Evolutionary conservation across 2,888 invertebrate species (phyloP).

Genomic region (Mimas tiliae): DNA sequence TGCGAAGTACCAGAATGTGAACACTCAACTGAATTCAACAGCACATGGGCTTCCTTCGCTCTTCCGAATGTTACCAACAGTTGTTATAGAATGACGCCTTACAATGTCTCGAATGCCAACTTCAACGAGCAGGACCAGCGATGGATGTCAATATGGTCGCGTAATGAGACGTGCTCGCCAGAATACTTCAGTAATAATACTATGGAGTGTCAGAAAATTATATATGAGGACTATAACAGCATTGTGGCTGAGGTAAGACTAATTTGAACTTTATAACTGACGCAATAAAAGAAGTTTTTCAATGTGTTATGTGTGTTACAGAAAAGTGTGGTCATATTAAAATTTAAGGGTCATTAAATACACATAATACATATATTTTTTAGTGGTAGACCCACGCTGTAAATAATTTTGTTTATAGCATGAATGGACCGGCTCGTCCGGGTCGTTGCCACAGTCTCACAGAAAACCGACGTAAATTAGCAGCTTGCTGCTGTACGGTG

Average conservation of each 20-base stretch:
- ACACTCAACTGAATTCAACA: conserved; percentile 51
- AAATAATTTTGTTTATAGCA: too few species aligned
- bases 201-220: conserved; percentile 78
- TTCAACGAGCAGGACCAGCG: conserved; percentile 32
- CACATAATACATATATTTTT: too few species aligned
- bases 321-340: too few species aligned
- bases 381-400: too few species aligned
- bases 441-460: too few species aligned
- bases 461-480: too few species aligned
- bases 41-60: conserved; percentile 79
- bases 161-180: conserved; percentile 58
- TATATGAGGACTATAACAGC: conserved; percentile 86
- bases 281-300: too few species aligned
- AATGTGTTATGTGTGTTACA: too few species aligned
- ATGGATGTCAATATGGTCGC: conserved; percentile 28
- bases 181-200: conserved; percentile 62
- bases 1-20: conserved; percentile 73
- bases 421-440: too few species aligned
- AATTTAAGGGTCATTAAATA: too few species aligned
- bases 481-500: too few species aligned
- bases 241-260: conserved; percentile 87
- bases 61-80: conserved; percentile 61
- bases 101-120: conserved; percentile 30
- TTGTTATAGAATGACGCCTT: conserved; percentile 64
- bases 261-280: neutral